Percentiles rank a stretch among this genome's conserved stretches.
These are phyloP conservation scores for Tauraco erythrolophus DNA, from an alignment of 2,113 vertebrate genomes.

Conservation along the genomic window DNA sequence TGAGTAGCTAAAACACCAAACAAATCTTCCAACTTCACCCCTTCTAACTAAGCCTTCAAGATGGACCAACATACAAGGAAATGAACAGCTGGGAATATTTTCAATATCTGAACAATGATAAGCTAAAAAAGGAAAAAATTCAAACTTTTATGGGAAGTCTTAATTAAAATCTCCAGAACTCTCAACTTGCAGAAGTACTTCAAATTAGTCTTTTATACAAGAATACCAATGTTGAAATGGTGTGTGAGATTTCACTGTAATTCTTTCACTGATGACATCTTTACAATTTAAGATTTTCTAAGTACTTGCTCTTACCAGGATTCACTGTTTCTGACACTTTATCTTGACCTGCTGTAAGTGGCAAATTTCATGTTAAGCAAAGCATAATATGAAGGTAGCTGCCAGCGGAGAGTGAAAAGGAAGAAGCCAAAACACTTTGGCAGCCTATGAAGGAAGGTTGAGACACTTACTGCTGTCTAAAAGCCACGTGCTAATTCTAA, in stretches of 20 bases:
- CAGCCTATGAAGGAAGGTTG: neutral
- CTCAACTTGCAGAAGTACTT: neutral
- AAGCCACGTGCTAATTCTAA: neutral
- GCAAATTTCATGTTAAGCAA: neutral
- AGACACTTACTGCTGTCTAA: neutral
- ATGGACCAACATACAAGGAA: neutral
- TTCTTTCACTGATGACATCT: neutral
- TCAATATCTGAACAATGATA: neutral
- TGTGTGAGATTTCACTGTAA: neutral
- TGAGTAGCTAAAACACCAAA: neutral
- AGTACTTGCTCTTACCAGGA: neutral
- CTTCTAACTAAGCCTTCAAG: neutral
- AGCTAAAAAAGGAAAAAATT: neutral
- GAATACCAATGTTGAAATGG: neutral
- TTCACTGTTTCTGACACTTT: neutral
- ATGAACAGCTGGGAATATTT: neutral
- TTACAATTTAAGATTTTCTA: neutral
- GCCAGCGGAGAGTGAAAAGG: neutral
- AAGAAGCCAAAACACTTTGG: neutral
- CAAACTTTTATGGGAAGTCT: neutral
- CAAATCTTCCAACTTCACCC: neutral
- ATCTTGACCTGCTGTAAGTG: neutral
- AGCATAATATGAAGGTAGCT: neutral
- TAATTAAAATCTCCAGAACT: neutral
- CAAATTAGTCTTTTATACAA: neutral